phyloP scores from a whole-genome alignment of 2,797 vertebrate genomes.

The Semotilus atromaculatus region DNA sequence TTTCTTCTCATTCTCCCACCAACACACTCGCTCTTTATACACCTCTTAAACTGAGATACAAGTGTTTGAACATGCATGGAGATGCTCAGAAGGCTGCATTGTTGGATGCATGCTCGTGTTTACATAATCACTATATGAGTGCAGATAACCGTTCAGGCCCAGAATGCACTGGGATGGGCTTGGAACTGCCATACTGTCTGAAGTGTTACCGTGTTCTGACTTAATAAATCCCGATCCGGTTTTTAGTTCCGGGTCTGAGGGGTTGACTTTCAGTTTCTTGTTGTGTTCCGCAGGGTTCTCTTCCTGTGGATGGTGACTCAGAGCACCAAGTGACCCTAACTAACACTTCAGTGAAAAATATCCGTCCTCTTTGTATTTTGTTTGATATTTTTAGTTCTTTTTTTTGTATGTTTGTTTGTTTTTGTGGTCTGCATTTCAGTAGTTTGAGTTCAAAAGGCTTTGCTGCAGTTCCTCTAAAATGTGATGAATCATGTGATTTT shows the following conservation, averaged over 20 bases:
- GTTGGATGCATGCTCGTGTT: constrained; percentile 10
- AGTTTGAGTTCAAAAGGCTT: constrained; percentile 81
- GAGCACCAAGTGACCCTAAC: constrained; percentile 78
- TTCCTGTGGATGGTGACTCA: constrained; percentile 79
- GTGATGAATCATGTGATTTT: constrained; percentile 71
- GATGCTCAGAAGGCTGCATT: constrained; percentile 18
- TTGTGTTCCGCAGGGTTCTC: constrained; percentile 79
- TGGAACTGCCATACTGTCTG: constrained; percentile 70
- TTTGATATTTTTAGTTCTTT: neutral
- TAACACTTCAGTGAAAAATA: constrained; percentile 77
- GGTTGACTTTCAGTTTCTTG: constrained; percentile 60
- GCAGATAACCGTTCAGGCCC: constrained; percentile 10
- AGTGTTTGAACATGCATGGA: constrained; percentile 29
- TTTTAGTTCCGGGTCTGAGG: constrained; percentile 25
- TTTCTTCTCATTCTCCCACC: constrained; percentile 16
- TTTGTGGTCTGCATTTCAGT: constrained; percentile 63
- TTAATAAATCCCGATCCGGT: constrained; percentile 33
- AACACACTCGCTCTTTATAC: constrained; percentile 13
- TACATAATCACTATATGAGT: constrained; percentile 29
- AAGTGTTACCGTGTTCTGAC: constrained; percentile 79
- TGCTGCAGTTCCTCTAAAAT: constrained; percentile 74
- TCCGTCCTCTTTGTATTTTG: constrained; percentile 58
- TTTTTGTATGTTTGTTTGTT: constrained; percentile 10
- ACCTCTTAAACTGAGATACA: constrained; percentile 13
- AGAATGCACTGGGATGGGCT: constrained; percentile 63